These are phyloP conservation scores for Cephalopterus ornatus DNA, from an alignment of 2,113 vertebrate genomes.

Conservation along the genomic window DNA sequence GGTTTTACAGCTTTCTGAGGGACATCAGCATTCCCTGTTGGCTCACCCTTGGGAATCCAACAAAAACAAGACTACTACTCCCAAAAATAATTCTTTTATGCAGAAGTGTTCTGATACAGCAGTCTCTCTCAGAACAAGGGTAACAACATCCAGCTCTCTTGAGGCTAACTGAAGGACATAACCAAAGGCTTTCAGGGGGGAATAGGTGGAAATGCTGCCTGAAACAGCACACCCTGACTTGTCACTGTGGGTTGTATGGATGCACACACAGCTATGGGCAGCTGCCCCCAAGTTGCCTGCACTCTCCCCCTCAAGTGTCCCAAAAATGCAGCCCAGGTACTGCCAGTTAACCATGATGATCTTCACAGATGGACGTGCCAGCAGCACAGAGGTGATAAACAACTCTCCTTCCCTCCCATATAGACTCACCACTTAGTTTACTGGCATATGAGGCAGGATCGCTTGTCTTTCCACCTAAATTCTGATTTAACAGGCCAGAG, in stretches of 20 bases:
- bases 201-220: not conserved
- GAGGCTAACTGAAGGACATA: accelerated
- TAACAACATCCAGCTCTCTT: not conserved
- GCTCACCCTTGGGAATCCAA: not conserved
- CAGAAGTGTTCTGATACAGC: not conserved
- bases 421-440: not conserved
- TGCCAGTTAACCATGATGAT: accelerated
- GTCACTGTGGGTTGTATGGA: accelerated
- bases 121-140: not conserved
- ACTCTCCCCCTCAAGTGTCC: not conserved
- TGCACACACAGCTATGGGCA: not conserved
- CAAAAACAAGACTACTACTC: not conserved
- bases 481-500: not conserved
- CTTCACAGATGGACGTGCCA: not conserved
- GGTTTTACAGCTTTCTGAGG: not conserved
- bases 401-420: not conserved
- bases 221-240: not conserved
- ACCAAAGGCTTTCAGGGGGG: not conserved
- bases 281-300: not conserved
- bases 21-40: not conserved
- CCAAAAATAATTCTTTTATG: not conserved
- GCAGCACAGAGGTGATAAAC: not conserved
- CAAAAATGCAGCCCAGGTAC: accelerated
- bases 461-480: not conserved
- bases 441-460: not conserved